Base-by-base conservation (phyloP, 2,888 invertebrate genomes). In the Amblyteles armatorius region DNA sequence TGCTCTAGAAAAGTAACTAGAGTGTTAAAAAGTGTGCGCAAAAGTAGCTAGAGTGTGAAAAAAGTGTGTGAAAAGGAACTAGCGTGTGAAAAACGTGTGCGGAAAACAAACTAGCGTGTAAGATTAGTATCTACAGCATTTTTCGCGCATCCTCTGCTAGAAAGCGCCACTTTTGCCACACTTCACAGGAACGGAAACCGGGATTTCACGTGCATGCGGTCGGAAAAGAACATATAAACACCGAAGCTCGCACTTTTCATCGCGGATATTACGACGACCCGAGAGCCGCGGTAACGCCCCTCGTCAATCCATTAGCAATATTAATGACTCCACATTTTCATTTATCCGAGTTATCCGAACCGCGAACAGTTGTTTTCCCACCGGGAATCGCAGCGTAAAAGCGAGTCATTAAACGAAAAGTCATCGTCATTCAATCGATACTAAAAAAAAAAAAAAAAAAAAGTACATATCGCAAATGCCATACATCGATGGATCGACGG, bases 261-360 rank as follows among this genome's bases (percentile, higher is more conserved):
- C 3, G 57, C 57, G 22, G 22, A 57, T 22, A 57, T 57, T 57
- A 26, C 26, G 13, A 57, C 19, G 11, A 26, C 57, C 11, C 11
- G 4, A 13, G 26, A 26, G 0, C 19, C 7, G 19, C 33, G 13
- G 63, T 36, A 63, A 63, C 33, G 55, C 36, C 63, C 57, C 22
- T 19, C 57, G 57, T 29, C 19, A 33, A 71, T 89, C 89, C 89
- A 92, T 91, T 92, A 91, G 87, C 89, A 87, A 89, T 91, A 91
- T 92, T 91, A 91, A 91, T 91, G 90, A 90, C 89, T 90, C 90
- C 89, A 86, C 88, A 88, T 90, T 89, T 89, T 85, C 84, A 57
- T 84, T 86, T 68, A 74, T 52, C 33, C 57, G 57, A 26, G 57
- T 57, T 57, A 26, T 13, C 22, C 19, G 22, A 22, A 11, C 26